Evolutionary conservation across 2,888 invertebrate species (phyloP).

Genomic region (Chydorus sphaericus): DNA sequence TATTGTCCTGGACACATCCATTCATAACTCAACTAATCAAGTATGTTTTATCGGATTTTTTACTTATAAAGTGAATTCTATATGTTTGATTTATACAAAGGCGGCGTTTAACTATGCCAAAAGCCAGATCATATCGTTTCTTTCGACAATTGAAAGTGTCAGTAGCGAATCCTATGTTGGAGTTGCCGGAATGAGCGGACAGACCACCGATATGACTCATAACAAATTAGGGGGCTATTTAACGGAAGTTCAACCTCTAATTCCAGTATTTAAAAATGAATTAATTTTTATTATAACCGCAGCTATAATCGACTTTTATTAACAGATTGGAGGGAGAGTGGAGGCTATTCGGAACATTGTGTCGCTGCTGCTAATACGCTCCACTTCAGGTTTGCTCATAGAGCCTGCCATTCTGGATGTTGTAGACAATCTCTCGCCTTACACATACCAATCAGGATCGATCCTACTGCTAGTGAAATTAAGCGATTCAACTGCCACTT

Average conservation of each 20-base stretch:
- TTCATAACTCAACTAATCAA: neutral
- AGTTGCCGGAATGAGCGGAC: conserved; percentile 4
- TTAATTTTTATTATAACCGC: no score
- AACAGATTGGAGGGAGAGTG: no score
- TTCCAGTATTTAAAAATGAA: neutral
- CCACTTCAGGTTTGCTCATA: neutral
- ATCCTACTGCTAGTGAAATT: neutral
- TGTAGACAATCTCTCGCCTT: neutral
- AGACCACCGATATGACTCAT: neutral
- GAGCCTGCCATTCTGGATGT: conserved; percentile 3
- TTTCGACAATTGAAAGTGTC: neutral
- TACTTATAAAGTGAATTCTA: no score
- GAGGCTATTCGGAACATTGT: no score
- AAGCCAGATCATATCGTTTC: neutral
- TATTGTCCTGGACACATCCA: neutral
- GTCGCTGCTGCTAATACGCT: no score
- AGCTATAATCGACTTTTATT: no score
- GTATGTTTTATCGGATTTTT: no score
- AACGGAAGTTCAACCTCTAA: neutral
- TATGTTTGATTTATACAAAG: no score
- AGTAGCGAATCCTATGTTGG: neutral
- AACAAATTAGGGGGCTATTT: conserved; percentile 1
- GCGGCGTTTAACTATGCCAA: neutral
- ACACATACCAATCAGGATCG: neutral
- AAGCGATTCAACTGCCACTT: neutral